These are phyloP conservation scores for Caenorhabditis wallacei DNA, from an alignment of 2,888 invertebrate genomes.

Conservation along the genomic window DNA sequence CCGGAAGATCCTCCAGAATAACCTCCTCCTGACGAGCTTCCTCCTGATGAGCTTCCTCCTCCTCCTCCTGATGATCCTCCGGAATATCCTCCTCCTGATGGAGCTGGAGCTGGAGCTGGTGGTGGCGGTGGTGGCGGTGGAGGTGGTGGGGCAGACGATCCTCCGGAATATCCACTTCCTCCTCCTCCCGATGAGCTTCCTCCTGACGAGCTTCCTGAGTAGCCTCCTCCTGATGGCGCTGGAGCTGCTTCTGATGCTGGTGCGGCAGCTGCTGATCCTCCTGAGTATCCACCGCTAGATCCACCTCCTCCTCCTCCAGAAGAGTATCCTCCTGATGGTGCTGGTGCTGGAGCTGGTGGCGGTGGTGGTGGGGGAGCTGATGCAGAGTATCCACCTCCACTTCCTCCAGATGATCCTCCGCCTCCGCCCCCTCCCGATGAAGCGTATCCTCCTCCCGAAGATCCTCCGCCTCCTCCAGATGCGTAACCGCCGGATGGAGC, in stretches of 20 bases:
- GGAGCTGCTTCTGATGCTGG: not conserved
- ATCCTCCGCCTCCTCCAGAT: conserved; percentile 8
- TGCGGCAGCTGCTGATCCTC: not conserved
- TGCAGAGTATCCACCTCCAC: conserved; percentile 29
- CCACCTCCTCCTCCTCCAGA: conserved; percentile 2
- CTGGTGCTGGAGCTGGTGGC: conserved; percentile 26
- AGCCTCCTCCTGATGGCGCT: not conserved
- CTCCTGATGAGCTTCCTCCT: conserved; percentile 9
- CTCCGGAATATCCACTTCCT: not conserved
- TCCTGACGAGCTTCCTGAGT: not conserved
- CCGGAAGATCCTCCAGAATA: not conserved
- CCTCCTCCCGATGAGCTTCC: conserved; percentile 2
- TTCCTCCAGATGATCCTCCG: conserved; percentile 18
- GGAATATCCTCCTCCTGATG: conserved; percentile 20
- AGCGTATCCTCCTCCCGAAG: not conserved
- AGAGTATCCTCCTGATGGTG: not conserved
- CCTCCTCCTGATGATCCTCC: conserved; percentile 19
- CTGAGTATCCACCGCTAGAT: too few species aligned
- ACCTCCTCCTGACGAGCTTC: conserved; percentile 31
- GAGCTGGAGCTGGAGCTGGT: conserved; percentile 40
- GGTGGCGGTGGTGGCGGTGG: conserved; percentile 46
- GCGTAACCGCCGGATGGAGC: not conserved
- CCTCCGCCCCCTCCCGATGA: conserved; percentile 30
- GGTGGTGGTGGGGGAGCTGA: conserved; percentile 23
- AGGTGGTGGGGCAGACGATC: conserved; percentile 9